Conservation (phyloP, 30 jellyfish, hydroid and myxozoan species). For the Nemopilema nomurai region DNA sequence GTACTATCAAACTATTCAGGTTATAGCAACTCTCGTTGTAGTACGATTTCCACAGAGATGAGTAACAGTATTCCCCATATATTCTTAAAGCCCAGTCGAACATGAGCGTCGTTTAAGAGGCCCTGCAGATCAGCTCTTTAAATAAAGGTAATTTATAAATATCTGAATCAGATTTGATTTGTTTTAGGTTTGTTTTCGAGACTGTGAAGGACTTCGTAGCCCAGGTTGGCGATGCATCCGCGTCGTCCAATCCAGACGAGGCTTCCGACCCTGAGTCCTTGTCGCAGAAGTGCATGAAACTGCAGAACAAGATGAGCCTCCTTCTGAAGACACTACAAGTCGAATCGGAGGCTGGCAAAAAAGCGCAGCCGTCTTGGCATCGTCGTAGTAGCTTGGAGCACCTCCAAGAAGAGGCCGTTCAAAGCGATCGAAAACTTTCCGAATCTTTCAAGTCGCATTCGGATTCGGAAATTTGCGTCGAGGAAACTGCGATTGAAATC, state of each 20-base stretch:
- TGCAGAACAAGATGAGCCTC: constrained; percentile 80
- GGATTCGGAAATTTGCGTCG: constrained; percentile 50
- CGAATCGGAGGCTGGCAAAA: constrained; percentile 85
- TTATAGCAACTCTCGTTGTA: too few relatives aligned
- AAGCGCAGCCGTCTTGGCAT: constrained; percentile 5
- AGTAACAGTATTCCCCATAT: too few relatives aligned
- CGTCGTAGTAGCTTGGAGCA: constrained; percentile 83
- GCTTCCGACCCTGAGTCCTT: constrained; percentile 74
- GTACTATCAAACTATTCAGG: too few relatives aligned
- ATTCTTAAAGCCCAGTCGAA: too few relatives aligned
- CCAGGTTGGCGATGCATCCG: constrained; percentile 79
- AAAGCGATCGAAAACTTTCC: constrained; percentile 51
- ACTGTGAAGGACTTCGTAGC: constrained; percentile 89
- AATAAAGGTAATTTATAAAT: too few relatives aligned
- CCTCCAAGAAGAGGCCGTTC: constrained; percentile 55
- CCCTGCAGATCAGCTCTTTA: too few relatives aligned
- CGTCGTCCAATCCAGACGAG: constrained; percentile 62
- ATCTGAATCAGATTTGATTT: background rate
- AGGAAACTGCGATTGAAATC: constrained; percentile 34
- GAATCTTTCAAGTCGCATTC: constrained; percentile 52
- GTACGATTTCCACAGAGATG: too few relatives aligned
- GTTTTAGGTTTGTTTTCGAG: constrained; percentile 78
- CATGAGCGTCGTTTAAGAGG: too few relatives aligned
- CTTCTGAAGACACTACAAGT: constrained; percentile 85
- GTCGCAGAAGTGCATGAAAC: constrained; percentile 68